phyloP scores from a whole-genome alignment of 2,113 vertebrate species.

The Amazona guildingii region DNA sequence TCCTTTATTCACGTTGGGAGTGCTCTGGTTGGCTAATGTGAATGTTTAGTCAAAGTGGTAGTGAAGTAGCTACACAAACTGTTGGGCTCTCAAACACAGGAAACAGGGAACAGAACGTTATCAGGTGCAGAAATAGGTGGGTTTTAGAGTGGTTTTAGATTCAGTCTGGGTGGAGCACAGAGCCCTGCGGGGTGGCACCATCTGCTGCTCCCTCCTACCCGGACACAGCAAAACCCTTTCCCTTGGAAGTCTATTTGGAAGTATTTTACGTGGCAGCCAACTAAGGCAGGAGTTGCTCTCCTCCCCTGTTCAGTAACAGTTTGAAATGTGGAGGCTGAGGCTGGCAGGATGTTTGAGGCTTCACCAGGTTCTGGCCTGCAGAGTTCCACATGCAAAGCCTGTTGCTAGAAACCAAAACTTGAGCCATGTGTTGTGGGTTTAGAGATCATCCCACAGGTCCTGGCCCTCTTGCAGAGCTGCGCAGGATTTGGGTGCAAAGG shows the following conservation, averaged over 20 bases:
- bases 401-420: neutral
- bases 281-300: neutral
- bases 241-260: neutral
- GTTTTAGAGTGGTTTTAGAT: neutral
- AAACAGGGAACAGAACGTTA: neutral
- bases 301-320: fast-evolving
- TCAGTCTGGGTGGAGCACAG: neutral
- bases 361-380: neutral
- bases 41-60: neutral
- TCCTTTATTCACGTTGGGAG: conserved; percentile 41
- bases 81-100: neutral
- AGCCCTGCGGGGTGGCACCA: neutral
- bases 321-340: neutral
- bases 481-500: conserved; percentile 25
- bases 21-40: conserved; percentile 60
- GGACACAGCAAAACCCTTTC: neutral
- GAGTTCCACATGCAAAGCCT: neutral
- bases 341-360: neutral
- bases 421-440: neutral
- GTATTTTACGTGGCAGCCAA: neutral
- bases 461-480: neutral
- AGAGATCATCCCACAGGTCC: neutral
- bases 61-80: neutral
- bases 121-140: neutral
- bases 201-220: neutral